phyloP scores from a whole-genome alignment of 2,888 invertebrate species.

The Metopia argyrocephala region DNA sequence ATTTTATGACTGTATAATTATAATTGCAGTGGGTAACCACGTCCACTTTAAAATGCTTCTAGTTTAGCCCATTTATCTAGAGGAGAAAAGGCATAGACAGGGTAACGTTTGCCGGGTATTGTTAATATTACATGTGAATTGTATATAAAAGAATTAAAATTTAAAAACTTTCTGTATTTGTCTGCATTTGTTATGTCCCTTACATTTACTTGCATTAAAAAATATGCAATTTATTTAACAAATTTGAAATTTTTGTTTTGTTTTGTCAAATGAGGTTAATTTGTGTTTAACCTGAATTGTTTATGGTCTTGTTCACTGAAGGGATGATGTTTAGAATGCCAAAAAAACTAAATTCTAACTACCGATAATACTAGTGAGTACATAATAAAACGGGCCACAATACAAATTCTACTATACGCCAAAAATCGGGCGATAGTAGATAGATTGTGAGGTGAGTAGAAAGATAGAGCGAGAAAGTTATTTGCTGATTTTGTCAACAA shows the following conservation, averaged over 20 bases:
- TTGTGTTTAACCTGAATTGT: conserved; percentile 72
- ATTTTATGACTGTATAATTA: too few relatives aligned
- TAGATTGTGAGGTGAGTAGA: background rate
- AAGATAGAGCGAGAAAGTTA: conserved; percentile 15
- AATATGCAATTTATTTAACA: conserved; percentile 76
- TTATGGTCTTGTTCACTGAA: conserved; percentile 34
- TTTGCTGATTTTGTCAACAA: conserved; percentile 75
- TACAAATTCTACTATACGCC: background rate
- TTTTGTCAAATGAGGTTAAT: conserved; percentile 78
- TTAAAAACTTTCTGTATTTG: background rate
- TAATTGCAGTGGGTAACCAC: too few relatives aligned
- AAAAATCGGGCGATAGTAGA: background rate
- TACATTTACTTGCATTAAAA: conserved; percentile 18
- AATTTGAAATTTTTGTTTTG: conserved; percentile 74
- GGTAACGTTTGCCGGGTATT: too few relatives aligned
- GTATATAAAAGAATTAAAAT: too few relatives aligned
- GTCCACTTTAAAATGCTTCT: too few relatives aligned
- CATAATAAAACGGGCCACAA: too few relatives aligned
- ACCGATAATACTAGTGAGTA: background rate
- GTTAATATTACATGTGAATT: too few relatives aligned
- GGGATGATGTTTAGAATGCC: conserved; percentile 5
- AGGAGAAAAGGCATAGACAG: too few relatives aligned
- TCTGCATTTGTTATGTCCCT: background rate
- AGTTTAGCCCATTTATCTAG: too few relatives aligned
- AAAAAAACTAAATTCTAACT: background rate